Evolutionary conservation across 2,888 invertebrate species (phyloP).

Genomic region (Julus scandinavius): DNA sequence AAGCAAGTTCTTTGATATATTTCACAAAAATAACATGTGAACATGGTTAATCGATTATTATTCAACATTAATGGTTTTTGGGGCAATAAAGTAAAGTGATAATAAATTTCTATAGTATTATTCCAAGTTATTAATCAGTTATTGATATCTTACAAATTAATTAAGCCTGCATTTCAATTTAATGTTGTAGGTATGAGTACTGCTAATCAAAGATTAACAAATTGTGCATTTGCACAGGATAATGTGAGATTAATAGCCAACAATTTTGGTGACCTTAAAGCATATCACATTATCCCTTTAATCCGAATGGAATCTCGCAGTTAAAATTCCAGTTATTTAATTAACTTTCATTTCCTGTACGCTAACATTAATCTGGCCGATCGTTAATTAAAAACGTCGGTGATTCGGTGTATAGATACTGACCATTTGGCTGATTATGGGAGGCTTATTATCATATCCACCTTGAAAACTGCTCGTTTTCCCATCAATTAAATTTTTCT

Average conservation of each 20-base stretch:
- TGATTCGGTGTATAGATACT: background rate
- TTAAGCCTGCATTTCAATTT: too few relatives aligned
- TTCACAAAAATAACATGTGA: too few relatives aligned
- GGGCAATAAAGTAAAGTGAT: too few relatives aligned
- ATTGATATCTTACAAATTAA: too few relatives aligned
- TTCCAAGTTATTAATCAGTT: too few relatives aligned
- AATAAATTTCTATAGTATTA: too few relatives aligned
- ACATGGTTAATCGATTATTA: too few relatives aligned
- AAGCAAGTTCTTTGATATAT: too few relatives aligned
- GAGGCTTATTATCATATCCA: slow-evolving; percentile 23
- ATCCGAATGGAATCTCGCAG: background rate
- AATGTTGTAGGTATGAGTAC: background rate
- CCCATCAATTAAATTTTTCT: slow-evolving; percentile 2
- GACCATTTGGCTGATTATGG: background rate
- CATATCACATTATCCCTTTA: background rate
- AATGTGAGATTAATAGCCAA: background rate
- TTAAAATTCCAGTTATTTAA: background rate
- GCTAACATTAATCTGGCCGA: background rate
- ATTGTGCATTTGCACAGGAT: background rate
- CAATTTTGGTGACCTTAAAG: background rate
- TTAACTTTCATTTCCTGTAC: slow-evolving; percentile 40
- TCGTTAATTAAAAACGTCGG: background rate
- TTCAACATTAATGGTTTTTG: too few relatives aligned
- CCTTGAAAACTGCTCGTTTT: slow-evolving; percentile 21
- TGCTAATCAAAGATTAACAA: background rate